A percentile compares a stretch with the other conserved stretches of the same genome.
Conservation (phyloP, 2,888 invertebrate genomes). For the Dicyrtomina minuta region DNA sequence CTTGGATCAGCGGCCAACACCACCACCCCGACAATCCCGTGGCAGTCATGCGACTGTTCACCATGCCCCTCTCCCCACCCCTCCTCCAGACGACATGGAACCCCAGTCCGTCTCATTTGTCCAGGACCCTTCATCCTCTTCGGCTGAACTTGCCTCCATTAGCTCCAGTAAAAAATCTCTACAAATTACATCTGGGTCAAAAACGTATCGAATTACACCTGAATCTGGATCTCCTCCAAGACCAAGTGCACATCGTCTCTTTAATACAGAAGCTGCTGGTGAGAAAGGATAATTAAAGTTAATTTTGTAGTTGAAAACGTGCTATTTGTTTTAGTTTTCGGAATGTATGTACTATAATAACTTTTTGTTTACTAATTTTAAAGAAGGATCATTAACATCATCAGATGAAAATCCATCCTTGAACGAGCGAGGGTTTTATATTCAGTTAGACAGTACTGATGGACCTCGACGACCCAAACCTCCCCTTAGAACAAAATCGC, state of each 20-base stretch:
- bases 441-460: slow-evolving; percentile 85
- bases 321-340: not conserved
- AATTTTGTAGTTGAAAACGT: not conserved
- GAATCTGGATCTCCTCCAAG: slow-evolving; percentile 53
- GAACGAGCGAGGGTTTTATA: slow-evolving; percentile 69
- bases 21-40: slow-evolving; percentile 48
- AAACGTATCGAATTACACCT: slow-evolving; percentile 74
- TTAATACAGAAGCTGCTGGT: slow-evolving; percentile 42
- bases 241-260: slow-evolving; percentile 67
- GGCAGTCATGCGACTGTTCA: slow-evolving; percentile 55
- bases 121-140: slow-evolving; percentile 49
- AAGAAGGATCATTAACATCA: slow-evolving; percentile 31
- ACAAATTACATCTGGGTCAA: slow-evolving; percentile 76
- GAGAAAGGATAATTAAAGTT: too few relatives aligned
- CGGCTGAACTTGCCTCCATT: slow-evolving; percentile 47
- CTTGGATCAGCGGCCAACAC: slow-evolving; percentile 46
- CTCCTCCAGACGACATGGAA: slow-evolving; percentile 82
- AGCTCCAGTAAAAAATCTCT: slow-evolving; percentile 47
- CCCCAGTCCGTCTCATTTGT: slow-evolving; percentile 86
- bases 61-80: slow-evolving; percentile 67
- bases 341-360: too few relatives aligned
- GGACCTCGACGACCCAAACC: slow-evolving; percentile 87
- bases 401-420: slow-evolving; percentile 35
- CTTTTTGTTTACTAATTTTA: too few relatives aligned
- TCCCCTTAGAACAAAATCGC: slow-evolving; percentile 64